phyloP scores from a whole-genome alignment of 2,113 vertebrate species.

The Tragelaphus buxtoni region DNA sequence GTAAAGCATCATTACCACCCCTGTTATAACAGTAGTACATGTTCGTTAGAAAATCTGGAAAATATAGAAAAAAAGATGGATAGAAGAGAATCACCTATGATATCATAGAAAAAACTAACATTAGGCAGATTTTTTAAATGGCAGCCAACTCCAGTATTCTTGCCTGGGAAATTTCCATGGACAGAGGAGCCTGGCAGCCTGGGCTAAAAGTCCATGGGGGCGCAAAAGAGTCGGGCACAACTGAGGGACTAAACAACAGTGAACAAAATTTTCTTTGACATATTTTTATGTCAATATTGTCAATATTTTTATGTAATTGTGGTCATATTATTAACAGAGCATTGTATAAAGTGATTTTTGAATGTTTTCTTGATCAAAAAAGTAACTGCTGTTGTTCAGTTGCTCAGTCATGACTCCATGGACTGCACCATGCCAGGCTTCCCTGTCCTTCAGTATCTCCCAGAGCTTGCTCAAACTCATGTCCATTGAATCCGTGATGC shows the following conservation, averaged over 20 bases:
- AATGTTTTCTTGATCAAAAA: background rate
- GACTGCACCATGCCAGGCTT: background rate
- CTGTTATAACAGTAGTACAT: background rate
- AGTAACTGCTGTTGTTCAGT: background rate
- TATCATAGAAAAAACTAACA: background rate
- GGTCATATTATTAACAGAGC: background rate
- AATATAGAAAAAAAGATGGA: background rate
- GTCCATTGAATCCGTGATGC: background rate
- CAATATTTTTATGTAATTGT: background rate
- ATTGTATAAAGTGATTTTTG: background rate
- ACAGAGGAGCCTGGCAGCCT: background rate
- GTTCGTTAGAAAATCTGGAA: conserved; percentile 2
- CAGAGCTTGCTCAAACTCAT: background rate
- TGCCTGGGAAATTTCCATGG: background rate
- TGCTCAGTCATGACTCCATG: background rate
- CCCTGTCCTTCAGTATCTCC: background rate
- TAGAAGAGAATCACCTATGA: background rate
- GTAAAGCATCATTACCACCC: background rate
- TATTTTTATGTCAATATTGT: background rate
- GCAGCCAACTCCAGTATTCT: background rate
- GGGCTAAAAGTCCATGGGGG: background rate
- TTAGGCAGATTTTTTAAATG: background rate
- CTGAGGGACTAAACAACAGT: background rate
- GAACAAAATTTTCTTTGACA: background rate
- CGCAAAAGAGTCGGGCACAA: background rate